phyloP scores from a whole-genome alignment of 2,113 vertebrate species.

The Edolisoma coerulescens region DNA sequence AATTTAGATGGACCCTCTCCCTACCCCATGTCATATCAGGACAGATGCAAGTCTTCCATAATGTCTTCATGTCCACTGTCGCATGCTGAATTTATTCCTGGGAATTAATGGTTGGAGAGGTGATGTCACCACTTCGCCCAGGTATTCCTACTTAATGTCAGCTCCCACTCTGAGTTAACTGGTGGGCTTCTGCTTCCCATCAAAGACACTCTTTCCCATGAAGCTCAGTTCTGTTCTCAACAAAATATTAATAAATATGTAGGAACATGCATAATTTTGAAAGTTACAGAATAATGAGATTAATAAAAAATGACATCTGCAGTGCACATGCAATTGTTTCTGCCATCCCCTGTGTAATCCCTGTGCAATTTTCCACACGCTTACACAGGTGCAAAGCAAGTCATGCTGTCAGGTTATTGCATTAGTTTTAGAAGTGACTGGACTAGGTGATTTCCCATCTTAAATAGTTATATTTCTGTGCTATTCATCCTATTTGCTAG shows the following conservation, averaged over 20 bases:
- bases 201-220: background rate
- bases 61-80: background rate
- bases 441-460: background rate
- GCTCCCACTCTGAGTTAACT: background rate
- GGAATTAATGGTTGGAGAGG: background rate
- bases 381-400: background rate
- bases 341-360: background rate
- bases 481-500: background rate
- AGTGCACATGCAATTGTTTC: background rate
- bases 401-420: background rate
- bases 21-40: accelerated
- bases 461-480: background rate
- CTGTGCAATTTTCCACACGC: background rate
- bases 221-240: background rate
- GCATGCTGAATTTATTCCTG: background rate
- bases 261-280: background rate
- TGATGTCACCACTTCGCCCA: background rate
- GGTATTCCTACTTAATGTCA: background rate
- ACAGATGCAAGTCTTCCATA: background rate
- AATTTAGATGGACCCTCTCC: accelerated
- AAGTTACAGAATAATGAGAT: background rate
- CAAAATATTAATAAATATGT: background rate
- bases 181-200: background rate
- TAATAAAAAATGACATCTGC: background rate
- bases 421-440: background rate